A percentile compares a stretch with the other conserved stretches of the same genome.
Conservation (phyloP, 1,140 invertebrate species). For the Ericerus pela region DNA sequence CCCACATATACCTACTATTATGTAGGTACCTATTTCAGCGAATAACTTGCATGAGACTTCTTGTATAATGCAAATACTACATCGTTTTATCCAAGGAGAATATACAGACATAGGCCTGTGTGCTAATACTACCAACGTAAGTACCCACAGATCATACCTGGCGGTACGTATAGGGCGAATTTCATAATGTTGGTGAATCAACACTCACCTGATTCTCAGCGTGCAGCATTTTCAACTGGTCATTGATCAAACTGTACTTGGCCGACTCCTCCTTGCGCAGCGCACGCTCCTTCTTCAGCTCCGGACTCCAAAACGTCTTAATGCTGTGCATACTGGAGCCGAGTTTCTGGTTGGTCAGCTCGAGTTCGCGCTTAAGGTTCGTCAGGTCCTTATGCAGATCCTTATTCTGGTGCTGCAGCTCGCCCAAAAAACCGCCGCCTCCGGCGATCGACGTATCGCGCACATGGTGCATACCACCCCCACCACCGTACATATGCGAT, state of each 20-base stretch:
- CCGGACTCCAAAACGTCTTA: constrained; percentile 99
- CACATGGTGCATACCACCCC: constrained; percentile 15
- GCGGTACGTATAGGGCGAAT: too few relatives aligned
- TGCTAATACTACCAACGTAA: too few relatives aligned
- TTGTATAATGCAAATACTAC: too few relatives aligned
- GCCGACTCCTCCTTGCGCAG: constrained; percentile 93
- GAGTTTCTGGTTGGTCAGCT: constrained; percentile 93
- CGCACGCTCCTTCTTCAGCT: constrained; percentile 93
- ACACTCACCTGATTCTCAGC: constrained; percentile 86
- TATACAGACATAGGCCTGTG: too few relatives aligned
- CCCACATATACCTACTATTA: too few relatives aligned
- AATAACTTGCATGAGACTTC: too few relatives aligned
- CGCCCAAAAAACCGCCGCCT: constrained; percentile 57
- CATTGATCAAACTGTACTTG: constrained; percentile 91
- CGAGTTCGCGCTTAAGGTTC: constrained; percentile 91
- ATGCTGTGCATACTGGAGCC: constrained; percentile 98
- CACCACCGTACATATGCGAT: constrained; percentile 34
- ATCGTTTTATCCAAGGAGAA: too few relatives aligned
- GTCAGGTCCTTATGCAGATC: constrained; percentile 90
- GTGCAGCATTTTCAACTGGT: constrained; percentile 90
- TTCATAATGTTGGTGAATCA: too few relatives aligned
- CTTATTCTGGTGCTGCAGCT: constrained; percentile 85
- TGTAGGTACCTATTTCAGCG: too few relatives aligned
- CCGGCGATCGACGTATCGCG: constrained; percentile 23
- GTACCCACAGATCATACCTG: too few relatives aligned